phyloP scores from a whole-genome alignment of 2,113 vertebrate species.

The rat (Rattus norvegicus) region GRCr8 NC_086026.1:102342001-102342500 shows the following conservation, averaged over 20 bases:
- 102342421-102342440: not conserved
- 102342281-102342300: not conserved
- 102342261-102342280: not conserved
- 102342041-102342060: not conserved
- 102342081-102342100: not conserved
- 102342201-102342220: not conserved
- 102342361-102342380: not conserved
- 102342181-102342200: not conserved
- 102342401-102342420: too few species aligned
- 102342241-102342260: not conserved
- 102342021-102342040: not conserved
- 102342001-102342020: not conserved
- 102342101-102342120: not conserved
- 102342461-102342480: not conserved
- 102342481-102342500: not conserved
- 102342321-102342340: not conserved
- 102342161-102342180: not conserved
- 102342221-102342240: not conserved
- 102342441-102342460: not conserved
- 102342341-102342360: not conserved
- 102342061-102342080: not conserved
- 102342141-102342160: not conserved
- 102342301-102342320: not conserved
- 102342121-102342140: not conserved
- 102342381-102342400: not conserved